phyloP scores from a whole-genome alignment of 2,888 invertebrate genomes.

The Arrhopalites spinosus region DNA sequence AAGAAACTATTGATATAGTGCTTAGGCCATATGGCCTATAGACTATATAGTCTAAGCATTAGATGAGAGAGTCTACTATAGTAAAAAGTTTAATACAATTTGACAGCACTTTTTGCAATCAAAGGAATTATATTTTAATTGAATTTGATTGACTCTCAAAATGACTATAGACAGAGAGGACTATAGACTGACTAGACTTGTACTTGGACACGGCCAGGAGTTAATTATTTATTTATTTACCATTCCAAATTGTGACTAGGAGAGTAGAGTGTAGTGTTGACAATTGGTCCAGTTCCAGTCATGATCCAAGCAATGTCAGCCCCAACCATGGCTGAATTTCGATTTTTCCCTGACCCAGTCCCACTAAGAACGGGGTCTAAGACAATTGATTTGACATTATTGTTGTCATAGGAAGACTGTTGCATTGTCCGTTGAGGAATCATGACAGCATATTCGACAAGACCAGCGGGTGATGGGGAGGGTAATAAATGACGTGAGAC shows the following conservation, averaged over 20 bases:
- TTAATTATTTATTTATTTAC: no score
- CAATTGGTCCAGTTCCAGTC: constrained; percentile 67
- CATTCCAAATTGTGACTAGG: constrained; percentile 18
- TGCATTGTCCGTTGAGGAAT: constrained; percentile 57
- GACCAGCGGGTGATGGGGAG: constrained; percentile 71
- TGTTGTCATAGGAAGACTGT: constrained; percentile 22
- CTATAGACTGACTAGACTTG: no score
- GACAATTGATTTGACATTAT: background rate
- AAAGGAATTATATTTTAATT: no score
- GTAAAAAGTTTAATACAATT: no score
- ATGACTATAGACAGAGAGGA: no score
- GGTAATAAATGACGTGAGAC: constrained; percentile 76
- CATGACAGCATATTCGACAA: constrained; percentile 75
- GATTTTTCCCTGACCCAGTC: constrained; percentile 49
- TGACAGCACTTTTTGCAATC: no score
- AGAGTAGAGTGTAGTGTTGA: constrained; percentile 61
- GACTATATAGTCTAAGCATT: no score
- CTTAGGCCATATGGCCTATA: no score
- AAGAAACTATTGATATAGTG: no score
- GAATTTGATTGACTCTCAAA: no score
- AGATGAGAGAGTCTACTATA: no score
- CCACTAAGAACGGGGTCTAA: constrained; percentile 44
- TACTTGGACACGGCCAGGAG: no score
- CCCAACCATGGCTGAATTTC: constrained; percentile 59
- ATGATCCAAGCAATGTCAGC: constrained; percentile 80